phyloP scores from a whole-genome alignment of 2,797 vertebrate species.

The Pampus argenteus region DNA sequence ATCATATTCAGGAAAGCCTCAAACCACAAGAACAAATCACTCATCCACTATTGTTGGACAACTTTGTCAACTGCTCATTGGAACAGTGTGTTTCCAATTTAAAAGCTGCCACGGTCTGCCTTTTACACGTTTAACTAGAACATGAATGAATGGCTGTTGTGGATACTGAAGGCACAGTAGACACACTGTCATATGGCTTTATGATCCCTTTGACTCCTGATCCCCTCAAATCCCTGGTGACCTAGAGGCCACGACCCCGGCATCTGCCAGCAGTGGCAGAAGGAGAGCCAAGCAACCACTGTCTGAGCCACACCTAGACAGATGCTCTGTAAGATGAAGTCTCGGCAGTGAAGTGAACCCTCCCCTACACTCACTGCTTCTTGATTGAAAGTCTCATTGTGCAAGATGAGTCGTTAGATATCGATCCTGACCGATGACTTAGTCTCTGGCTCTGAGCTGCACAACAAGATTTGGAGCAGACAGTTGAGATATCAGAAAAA shows the following conservation, averaged over 20 bases:
- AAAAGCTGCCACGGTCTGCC: neutral
- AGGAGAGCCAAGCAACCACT: slow-evolving; percentile 34
- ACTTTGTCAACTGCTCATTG: neutral
- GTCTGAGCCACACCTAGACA: slow-evolving; percentile 70
- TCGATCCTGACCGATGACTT: slow-evolving; percentile 38
- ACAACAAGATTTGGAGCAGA: slow-evolving; percentile 29
- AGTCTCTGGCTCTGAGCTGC: slow-evolving; percentile 31
- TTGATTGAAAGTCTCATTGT: slow-evolving; percentile 34
- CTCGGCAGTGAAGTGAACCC: slow-evolving; percentile 37
- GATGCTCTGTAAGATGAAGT: slow-evolving; percentile 65
- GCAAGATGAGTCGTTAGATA: slow-evolving; percentile 55
- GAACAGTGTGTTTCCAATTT: neutral
- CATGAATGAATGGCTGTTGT: slow-evolving; percentile 32
- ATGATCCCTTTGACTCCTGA: slow-evolving; percentile 68
- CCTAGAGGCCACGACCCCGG: slow-evolving; percentile 57
- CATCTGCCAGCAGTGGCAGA: slow-evolving; percentile 69
- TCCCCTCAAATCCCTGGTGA: slow-evolving; percentile 64
- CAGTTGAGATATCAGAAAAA: slow-evolving; percentile 32
- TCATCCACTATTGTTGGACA: neutral
- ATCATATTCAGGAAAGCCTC: neutral
- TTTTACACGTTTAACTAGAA: slow-evolving; percentile 8
- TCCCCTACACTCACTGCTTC: slow-evolving; percentile 18
- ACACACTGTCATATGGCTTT: slow-evolving; percentile 56
- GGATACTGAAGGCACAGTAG: slow-evolving; percentile 37
- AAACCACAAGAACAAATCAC: neutral